A percentile compares a stretch with the other conserved stretches of the same genome.
Evolutionary conservation across 1,140 invertebrate species (phyloP).

Genomic region (Bombus confusus): DNA sequence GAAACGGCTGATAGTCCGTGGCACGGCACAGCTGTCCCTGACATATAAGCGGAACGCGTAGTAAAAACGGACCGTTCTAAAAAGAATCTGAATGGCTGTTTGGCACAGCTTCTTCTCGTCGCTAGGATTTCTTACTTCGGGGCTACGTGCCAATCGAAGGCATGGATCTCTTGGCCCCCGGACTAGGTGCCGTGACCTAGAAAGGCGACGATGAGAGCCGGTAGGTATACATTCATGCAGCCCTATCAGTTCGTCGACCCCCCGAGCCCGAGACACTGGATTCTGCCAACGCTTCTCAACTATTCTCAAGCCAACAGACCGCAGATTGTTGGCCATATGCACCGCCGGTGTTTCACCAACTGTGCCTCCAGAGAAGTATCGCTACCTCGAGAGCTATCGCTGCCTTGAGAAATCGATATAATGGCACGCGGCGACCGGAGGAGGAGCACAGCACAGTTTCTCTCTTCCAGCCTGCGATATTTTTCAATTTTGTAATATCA

Average conservation of each 20-base stretch:
- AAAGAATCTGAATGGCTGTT: slow-evolving; percentile 29
- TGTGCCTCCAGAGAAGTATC: too few relatives aligned
- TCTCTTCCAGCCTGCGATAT: not conserved
- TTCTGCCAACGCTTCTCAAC: slow-evolving; percentile 15
- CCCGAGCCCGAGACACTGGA: slow-evolving; percentile 50
- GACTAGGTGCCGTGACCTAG: slow-evolving; percentile 55
- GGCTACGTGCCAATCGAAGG: slow-evolving; percentile 39
- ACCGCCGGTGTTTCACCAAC: not conserved
- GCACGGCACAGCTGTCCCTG: slow-evolving; percentile 12
- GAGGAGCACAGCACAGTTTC: rapidly evolving
- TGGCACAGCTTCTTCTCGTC: slow-evolving; percentile 9
- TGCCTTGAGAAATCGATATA: not conserved
- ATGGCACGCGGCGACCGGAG: rapidly evolving
- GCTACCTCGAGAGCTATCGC: too few relatives aligned
- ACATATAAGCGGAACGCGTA: slow-evolving; percentile 7
- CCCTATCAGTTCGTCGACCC: slow-evolving; percentile 54
- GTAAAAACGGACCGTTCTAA: slow-evolving; percentile 23
- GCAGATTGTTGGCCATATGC: not conserved
- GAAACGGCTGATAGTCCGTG: not conserved
- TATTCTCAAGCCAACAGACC: not conserved
- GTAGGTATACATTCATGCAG: slow-evolving; percentile 27
- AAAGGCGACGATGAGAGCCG: slow-evolving; percentile 66
- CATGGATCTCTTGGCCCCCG: slow-evolving; percentile 53
- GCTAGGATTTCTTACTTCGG: slow-evolving; percentile 18
- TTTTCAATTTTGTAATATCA: not conserved